phyloP scores from a whole-genome alignment of 2,113 vertebrate species.

The Rousettus leschenaultii region DNA sequence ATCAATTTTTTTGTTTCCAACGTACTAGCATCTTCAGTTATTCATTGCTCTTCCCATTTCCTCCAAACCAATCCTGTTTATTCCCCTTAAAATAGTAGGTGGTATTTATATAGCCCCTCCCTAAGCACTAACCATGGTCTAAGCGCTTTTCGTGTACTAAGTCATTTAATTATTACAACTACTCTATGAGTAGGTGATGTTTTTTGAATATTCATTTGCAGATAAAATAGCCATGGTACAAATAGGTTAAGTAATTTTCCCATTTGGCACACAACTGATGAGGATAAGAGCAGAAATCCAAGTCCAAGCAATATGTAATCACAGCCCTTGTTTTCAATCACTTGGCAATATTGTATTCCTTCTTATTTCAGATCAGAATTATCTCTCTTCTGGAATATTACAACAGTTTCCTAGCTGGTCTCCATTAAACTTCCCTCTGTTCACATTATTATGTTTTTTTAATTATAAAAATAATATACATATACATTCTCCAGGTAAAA shows the following conservation, averaged over 20 bases:
- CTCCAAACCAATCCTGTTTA: background rate
- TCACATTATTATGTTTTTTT: background rate
- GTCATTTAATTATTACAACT: background rate
- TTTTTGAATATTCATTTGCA: background rate
- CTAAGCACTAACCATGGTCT: background rate
- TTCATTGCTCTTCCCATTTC: background rate
- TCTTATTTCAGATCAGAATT: background rate
- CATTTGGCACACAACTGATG: background rate
- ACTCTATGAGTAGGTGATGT: background rate
- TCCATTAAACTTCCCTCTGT: background rate
- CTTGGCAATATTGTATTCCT: background rate
- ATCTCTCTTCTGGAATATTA: background rate
- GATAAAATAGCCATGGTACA: background rate
- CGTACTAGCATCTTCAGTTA: background rate
- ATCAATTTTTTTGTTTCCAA: background rate
- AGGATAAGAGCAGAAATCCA: background rate
- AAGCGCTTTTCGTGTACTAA: background rate
- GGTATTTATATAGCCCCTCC: background rate
- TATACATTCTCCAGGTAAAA: background rate
- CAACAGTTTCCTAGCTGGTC: background rate
- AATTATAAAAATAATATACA: background rate
- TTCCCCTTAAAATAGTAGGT: background rate
- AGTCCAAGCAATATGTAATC: background rate
- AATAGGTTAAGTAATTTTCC: background rate
- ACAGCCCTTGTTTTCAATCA: background rate